phyloP scores from a whole-genome alignment of 2,797 vertebrate species.

The Falco berigora region DNA sequence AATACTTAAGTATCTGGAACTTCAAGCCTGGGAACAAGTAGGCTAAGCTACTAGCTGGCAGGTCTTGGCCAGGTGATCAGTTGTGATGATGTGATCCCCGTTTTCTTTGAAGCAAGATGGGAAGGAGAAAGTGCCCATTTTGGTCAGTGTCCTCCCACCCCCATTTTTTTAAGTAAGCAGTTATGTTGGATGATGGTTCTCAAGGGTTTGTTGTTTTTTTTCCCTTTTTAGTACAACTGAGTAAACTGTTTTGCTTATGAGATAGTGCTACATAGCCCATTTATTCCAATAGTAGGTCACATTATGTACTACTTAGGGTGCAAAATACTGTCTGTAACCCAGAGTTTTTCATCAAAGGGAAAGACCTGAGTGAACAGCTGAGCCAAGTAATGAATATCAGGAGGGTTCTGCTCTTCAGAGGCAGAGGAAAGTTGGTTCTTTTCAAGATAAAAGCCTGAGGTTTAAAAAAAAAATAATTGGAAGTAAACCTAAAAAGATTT shows the following conservation, averaged over 20 bases:
- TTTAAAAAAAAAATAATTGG: not conserved
- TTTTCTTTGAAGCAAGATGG: not conserved
- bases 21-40: not conserved
- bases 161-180: not conserved
- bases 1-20: not conserved
- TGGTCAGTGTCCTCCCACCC: accelerated
- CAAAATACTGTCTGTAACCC: not conserved
- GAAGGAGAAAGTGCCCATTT: not conserved
- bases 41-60: not conserved
- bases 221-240: not conserved
- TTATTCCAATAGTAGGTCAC: not conserved
- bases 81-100: too few species aligned
- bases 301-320: conserved; percentile 8
- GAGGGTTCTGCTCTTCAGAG: conserved; percentile 53
- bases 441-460: conserved; percentile 7
- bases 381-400: conserved; percentile 60
- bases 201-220: not conserved
- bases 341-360: conserved; percentile 28
- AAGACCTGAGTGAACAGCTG: conserved; percentile 9
- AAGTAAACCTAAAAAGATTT: not conserved
- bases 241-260: not conserved
- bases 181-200: not conserved
- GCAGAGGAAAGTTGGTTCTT: not conserved
- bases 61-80: not conserved
- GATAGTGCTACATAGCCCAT: not conserved